Percentiles rank a stretch among this genome's conserved stretches.
Evolutionary conservation across 2,113 vertebrate genomes (phyloP).

Genomic region (Grallaria varia): DNA sequence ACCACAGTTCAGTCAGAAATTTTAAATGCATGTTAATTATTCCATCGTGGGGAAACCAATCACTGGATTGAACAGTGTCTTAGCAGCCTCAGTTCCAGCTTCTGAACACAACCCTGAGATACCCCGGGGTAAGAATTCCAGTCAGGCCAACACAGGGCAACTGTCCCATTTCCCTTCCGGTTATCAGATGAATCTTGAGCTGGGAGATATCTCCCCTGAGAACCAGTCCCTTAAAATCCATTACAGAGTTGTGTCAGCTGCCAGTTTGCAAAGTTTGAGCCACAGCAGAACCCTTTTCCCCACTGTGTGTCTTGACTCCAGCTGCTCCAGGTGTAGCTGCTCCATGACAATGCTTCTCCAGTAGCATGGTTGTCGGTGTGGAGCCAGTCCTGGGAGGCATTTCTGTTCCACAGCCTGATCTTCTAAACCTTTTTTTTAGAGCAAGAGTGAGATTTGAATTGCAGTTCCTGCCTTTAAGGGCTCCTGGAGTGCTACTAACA

Average conservation of each 20-base stretch:
- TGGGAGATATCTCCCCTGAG: slow-evolving; percentile 18
- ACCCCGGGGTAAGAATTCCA: neutral
- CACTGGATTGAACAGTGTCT: neutral
- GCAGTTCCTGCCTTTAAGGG: slow-evolving; percentile 60
- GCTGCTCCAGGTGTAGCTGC: slow-evolving; percentile 46
- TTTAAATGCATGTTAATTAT: slow-evolving; percentile 16
- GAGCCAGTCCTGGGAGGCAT: slow-evolving; percentile 41
- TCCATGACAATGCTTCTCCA: neutral
- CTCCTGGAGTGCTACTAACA: slow-evolving; percentile 47
- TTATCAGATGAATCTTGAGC: slow-evolving; percentile 15
- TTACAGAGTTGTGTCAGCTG: slow-evolving; percentile 9
- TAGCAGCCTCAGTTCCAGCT: slow-evolving; percentile 34
- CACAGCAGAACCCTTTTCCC: neutral
- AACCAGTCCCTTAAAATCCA: slow-evolving; percentile 19
- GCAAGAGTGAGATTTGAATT: slow-evolving; percentile 50
- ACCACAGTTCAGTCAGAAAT: slow-evolving; percentile 19
- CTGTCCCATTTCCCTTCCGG: neutral
- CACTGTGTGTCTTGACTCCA: neutral
- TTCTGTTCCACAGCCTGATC: slow-evolving; percentile 50
- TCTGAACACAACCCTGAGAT: neutral
- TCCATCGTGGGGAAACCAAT: slow-evolving; percentile 5
- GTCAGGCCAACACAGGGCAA: neutral
- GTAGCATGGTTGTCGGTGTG: slow-evolving; percentile 31
- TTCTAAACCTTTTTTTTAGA: slow-evolving; percentile 40
- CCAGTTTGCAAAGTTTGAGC: slow-evolving; percentile 40